Base-by-base conservation (phyloP, 2,113 vertebrate genomes). In the Corydoras sp. region DNA sequence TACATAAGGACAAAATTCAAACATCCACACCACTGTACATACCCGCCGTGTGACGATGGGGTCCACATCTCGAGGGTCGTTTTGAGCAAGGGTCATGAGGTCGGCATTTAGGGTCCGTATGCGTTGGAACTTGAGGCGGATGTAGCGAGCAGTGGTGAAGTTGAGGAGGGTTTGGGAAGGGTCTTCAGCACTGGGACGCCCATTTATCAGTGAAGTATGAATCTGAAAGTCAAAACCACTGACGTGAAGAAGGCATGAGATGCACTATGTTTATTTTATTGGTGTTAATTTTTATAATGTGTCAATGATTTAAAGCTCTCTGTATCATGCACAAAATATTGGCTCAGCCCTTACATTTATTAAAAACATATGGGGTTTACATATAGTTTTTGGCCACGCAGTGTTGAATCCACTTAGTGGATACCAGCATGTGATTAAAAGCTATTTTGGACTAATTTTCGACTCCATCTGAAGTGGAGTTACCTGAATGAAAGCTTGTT, bases 101-200 rank as follows among this genome's bases (percentile, higher is more conserved):
- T 99, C 96, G 0, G 97, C 97, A 65, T 99, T 99, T 61, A 99
- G 82, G 0, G 97, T 99, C 14, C 96, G 84, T 81, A 99, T 98
- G 75, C 93, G 90, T 83, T 93, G 94, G 74, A 98, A 90, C 72
- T 91, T 89, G 81, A 99, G 77, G 71, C 95, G 91, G 85, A 99
- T 99, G 65, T 92, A 99, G 24, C 93, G 95, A 62, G 97, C 93
- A 0, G 95, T 95, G 62, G 97, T 98, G 85, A 97, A 99, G 80
- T 95, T 94, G 15, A 99, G 81, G 31, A 99, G 82, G 10, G 83
- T 83, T 0, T 86, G 89, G 4, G 95, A 97, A 1, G 94, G 97
- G 80, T 99, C 94, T 0, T 98, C 95, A 2, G 94, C 95, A 60
- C 96, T 99, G 12, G 97, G 97, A 18, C 96, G 90, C 8, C 95